These are phyloP conservation scores for Conistra vaccinii DNA, from an alignment of 2,888 invertebrate genomes.

Conservation along the genomic window DNA sequence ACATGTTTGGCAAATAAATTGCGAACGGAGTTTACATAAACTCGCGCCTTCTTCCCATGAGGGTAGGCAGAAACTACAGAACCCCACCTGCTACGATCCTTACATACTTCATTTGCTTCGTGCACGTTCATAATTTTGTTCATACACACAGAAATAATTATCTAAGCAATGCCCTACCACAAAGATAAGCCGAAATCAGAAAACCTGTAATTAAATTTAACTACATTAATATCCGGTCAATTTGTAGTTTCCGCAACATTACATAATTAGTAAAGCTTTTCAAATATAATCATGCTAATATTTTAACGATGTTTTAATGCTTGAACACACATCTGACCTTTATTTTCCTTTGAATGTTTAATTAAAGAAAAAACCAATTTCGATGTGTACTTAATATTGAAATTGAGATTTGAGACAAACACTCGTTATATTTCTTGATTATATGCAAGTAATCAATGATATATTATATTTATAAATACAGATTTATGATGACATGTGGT, in stretches of 20 bases:
- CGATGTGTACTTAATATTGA: not conserved
- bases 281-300: not conserved
- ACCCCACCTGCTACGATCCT: not conserved
- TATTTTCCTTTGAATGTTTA: conserved; percentile 10
- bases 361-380: not conserved
- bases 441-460: not conserved
- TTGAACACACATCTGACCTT: not conserved
- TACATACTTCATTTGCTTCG: not conserved
- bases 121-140: not conserved
- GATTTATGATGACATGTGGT: not conserved
- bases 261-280: not conserved
- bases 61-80: not conserved
- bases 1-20: too few species aligned
- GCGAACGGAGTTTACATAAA: too few species aligned
- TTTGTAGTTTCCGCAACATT: conserved; percentile 27
- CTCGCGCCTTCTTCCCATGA: not conserved
- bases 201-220: conserved; percentile 4
- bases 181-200: conserved; percentile 13
- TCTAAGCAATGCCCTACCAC: not conserved
- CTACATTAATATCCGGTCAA: conserved; percentile 14
- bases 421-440: not conserved
- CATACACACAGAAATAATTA: not conserved
- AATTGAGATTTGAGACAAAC: not conserved
- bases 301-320: conserved; percentile 20
- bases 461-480: not conserved